Conservation (phyloP, 2,113 vertebrate species). For the Conger conger region DNA sequence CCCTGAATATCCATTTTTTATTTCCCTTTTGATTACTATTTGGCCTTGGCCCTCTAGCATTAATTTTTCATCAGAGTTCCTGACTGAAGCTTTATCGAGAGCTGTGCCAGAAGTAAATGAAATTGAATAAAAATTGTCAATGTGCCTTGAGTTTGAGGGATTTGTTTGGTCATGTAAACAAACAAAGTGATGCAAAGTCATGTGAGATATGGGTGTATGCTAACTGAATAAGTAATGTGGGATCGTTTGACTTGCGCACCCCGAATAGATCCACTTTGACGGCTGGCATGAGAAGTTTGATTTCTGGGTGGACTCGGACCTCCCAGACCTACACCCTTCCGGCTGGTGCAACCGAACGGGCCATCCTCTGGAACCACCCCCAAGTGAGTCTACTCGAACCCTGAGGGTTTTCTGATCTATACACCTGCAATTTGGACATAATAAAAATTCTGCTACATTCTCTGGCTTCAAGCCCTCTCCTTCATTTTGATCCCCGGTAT, state of each 20-base stretch:
- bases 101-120: not conserved
- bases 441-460: not conserved
- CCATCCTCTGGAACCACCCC: conserved; percentile 66
- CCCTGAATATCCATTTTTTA: not conserved
- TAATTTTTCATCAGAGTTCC: not conserved
- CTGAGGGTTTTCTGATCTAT: not conserved
- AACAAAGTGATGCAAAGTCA: not conserved
- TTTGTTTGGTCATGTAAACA: not conserved
- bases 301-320: conserved; percentile 69
- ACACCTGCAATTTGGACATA: not conserved
- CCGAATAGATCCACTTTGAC: conserved; percentile 65
- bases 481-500: conserved; percentile 3
- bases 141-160: not conserved
- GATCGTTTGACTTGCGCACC: not conserved
- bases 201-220: not conserved
- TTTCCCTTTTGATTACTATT: conserved; percentile 1
- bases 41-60: not conserved
- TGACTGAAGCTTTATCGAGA: not conserved
- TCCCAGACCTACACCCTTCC: conserved; percentile 67
- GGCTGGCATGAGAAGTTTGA: conserved; percentile 72
- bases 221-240: not conserved
- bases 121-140: not conserved
- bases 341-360: conserved; percentile 69
- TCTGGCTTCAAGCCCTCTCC: not conserved
- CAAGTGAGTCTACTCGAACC: conserved; percentile 39